Percentiles rank a stretch among this genome's conserved stretches.
Conservation (phyloP, 2,113 vertebrate genomes). For the Talpa occidentalis region DNA sequence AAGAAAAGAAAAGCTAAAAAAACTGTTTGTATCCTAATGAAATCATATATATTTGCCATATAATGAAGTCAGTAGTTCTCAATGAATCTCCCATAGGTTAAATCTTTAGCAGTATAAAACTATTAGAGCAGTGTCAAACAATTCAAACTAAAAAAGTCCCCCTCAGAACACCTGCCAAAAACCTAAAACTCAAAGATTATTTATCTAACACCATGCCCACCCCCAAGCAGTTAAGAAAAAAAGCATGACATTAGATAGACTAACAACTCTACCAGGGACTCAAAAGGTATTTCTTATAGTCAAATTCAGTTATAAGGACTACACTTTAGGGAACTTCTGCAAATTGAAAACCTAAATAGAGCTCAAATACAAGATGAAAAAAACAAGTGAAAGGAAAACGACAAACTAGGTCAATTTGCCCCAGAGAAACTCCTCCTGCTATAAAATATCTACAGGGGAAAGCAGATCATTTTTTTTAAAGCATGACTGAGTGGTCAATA, state of each 20-base stretch:
- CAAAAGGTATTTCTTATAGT: neutral
- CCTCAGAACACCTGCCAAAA: neutral
- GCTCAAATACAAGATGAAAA: neutral
- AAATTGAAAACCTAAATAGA: neutral
- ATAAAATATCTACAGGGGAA: neutral
- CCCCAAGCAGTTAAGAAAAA: neutral
- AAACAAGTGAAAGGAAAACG: slow-evolving; percentile 18
- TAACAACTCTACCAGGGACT: neutral
- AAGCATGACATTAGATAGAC: neutral
- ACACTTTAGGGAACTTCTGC: neutral
- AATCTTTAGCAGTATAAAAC: neutral
- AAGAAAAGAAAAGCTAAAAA: slow-evolving; percentile 44
- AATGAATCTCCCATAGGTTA: neutral
- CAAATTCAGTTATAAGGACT: neutral
- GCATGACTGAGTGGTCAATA: neutral
- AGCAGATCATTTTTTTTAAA: neutral
- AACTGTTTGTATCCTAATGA: neutral
- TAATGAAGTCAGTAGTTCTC: neutral
- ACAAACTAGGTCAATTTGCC: neutral
- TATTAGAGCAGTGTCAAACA: neutral
- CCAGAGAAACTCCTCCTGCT: neutral
- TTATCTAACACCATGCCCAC: neutral
- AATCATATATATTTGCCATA: neutral
- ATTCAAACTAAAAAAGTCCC: neutral
- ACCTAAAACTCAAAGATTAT: neutral